A percentile compares a stretch with the other conserved stretches of the same genome.
Conservation (phyloP, 1,140 invertebrate species). For the Metaphire vulgaris region DNA sequence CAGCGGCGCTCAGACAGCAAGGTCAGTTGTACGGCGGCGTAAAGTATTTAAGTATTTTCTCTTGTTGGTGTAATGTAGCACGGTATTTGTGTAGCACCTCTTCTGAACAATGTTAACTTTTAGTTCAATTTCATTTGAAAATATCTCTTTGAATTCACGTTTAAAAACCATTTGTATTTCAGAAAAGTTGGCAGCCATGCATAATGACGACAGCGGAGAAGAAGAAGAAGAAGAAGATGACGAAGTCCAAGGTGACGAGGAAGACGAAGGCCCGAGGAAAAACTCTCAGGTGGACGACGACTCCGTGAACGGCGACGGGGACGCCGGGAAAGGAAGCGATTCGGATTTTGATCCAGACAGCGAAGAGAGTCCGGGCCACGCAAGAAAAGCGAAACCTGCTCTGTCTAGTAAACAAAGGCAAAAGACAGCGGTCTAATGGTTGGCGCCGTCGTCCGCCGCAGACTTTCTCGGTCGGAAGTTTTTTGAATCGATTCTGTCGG, state of each 20-base stretch:
- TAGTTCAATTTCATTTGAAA: too few species aligned
- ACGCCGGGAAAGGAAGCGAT: not conserved
- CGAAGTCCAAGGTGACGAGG: too few species aligned
- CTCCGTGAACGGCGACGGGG: not conserved
- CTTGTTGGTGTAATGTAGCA: too few species aligned
- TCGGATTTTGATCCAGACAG: not conserved
- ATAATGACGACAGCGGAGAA: not conserved
- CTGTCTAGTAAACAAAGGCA: not conserved
- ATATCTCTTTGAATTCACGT: too few species aligned
- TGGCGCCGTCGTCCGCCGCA: not conserved
- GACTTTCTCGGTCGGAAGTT: not conserved
- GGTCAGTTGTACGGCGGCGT: not conserved
- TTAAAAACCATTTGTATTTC: too few species aligned
- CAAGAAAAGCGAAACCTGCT: not conserved
- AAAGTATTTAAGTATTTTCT: too few species aligned
- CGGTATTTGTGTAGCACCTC: too few species aligned
- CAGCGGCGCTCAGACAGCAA: slow-evolving; percentile 18
- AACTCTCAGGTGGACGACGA: not conserved
- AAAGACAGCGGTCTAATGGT: not conserved
- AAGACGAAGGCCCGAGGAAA: not conserved
- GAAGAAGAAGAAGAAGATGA: too few species aligned
- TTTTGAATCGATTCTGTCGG: not conserved
- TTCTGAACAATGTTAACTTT: too few species aligned
- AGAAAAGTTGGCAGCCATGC: not conserved
- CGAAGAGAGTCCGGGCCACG: not conserved